These are phyloP conservation scores for Lemur catta DNA, from an alignment of 2,797 vertebrate species.

Conservation along the genomic window DNA sequence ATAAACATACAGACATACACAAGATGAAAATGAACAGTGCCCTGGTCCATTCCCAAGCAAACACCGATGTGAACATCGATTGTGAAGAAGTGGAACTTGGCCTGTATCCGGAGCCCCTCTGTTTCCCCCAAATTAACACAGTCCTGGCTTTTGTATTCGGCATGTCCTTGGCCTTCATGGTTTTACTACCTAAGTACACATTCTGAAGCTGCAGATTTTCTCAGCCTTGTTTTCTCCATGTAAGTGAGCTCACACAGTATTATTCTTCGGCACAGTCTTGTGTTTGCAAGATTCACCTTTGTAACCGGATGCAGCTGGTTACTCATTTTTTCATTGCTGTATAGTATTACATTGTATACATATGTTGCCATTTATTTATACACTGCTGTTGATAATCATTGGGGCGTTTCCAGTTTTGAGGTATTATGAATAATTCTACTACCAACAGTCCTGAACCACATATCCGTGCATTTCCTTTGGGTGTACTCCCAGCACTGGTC, in stretches of 20 bases:
- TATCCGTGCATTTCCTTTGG: neutral
- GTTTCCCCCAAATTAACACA: neutral
- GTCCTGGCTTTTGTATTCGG: neutral
- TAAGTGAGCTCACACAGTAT: neutral
- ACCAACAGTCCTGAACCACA: neutral
- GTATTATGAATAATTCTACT: neutral
- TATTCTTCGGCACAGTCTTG: neutral
- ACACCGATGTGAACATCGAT: neutral
- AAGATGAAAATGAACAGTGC: neutral
- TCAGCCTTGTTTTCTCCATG: neutral
- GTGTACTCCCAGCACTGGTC: neutral
- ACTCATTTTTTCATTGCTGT: neutral
- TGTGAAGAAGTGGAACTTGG: neutral
- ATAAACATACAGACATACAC: neutral
- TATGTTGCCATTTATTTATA: neutral
- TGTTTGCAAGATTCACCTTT: neutral
- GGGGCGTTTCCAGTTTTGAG: neutral
- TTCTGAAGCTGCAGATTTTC: neutral
- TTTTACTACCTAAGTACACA: neutral
- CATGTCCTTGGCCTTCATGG: neutral
- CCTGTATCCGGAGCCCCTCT: neutral
- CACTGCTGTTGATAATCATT: neutral
- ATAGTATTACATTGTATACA: neutral
- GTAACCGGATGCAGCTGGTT: neutral
- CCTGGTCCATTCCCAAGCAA: neutral